Conservation (phyloP, 2,113 vertebrate genomes). For the Odontophorus gujanensis region DNA sequence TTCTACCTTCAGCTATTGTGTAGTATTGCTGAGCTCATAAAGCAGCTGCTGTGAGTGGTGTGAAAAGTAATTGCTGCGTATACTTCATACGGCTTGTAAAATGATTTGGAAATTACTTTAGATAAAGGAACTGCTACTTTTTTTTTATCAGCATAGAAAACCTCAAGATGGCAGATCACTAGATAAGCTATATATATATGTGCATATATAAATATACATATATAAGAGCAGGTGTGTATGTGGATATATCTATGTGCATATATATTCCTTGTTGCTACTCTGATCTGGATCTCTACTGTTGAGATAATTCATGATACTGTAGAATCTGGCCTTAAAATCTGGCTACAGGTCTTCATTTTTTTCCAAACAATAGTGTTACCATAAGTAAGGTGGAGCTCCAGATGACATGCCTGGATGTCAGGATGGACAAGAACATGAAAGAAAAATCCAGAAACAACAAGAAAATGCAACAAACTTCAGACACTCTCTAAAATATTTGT, state of each 20-base stretch:
- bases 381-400: neutral
- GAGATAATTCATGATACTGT: slow-evolving; percentile 2
- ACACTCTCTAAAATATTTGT: neutral
- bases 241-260: neutral
- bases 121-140: neutral
- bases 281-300: neutral
- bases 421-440: neutral
- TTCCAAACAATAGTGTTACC: neutral
- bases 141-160: slow-evolving; percentile 3
- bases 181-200: neutral
- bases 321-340: neutral
- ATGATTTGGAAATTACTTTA: slow-evolving; percentile 28
- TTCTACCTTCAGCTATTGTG: slow-evolving; percentile 26
- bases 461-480: neutral
- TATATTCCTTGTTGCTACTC: neutral
- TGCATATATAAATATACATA: neutral
- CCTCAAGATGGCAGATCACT: slow-evolving; percentile 16
- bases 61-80: slow-evolving; percentile 48
- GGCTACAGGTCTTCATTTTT: neutral
- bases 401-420: neutral
- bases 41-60: slow-evolving; percentile 48
- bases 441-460: neutral
- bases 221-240: neutral
- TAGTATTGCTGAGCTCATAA: slow-evolving; percentile 30
- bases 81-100: slow-evolving; percentile 45